Base-by-base conservation (phyloP, 2,113 vertebrate species). In the Seriola dumerili region DNA sequence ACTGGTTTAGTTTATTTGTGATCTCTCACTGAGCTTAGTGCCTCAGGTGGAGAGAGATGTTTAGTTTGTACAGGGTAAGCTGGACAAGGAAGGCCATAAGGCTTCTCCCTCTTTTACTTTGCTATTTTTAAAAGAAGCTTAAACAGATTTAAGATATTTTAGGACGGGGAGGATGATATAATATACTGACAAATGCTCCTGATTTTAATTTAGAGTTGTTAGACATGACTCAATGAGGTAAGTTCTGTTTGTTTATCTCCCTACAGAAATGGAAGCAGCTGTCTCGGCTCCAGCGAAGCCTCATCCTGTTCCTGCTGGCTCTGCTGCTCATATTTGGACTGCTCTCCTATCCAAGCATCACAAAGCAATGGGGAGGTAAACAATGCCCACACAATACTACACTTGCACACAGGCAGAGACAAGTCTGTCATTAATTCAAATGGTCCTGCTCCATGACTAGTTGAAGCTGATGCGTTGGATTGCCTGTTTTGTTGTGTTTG, bases 251-350 rank as follows among this genome's bases (percentile, higher is more conserved):
- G 50, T 85, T 86, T 77, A 13, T 88, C 58, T 85, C 9, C 71
- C 81, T 75, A 23, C 86, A 99, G 98, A 98, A 97, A 94, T 99
- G 98, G 98, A 99, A 99, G 94, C 98, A 98, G 92, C 95, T 99
- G 89, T 99, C 98, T 5, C 93, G 97, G 8, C 93, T 99, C 0
- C 98, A 99, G 92, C 95, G 97, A 64, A 98, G 95, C 36, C 75
- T 97, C 38, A 89, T 98, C 90, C 95, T 99, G 72, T 96, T 97
- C 90, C 84, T 97, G 72, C 87, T 97, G 78, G 95, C 94, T 0
- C 85, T 96, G 85, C 75, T 98, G 90, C 78, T 95, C 13, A 89
- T 98, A 48, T 96, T 96, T 57, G 97, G 95, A 25, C 91, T 97
- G 64, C 81, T 96, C 61, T 96, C 95, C 0, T 98, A 94, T 83